Evolutionary conservation across 2,797 vertebrate species (phyloP).

Genomic region (Ctenochaetus hawaiiensis): DNA sequence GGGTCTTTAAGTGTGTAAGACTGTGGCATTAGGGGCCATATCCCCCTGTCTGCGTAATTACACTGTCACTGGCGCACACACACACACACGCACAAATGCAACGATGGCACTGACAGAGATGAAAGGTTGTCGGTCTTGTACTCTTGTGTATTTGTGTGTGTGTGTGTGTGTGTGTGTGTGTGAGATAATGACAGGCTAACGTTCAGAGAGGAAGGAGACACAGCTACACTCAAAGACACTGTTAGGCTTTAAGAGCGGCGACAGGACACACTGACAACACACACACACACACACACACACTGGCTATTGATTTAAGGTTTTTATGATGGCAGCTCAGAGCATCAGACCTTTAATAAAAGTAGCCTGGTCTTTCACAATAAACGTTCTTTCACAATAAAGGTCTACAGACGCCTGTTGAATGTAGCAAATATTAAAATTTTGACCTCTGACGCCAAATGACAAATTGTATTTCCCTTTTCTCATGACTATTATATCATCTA

Average conservation of each 20-base stretch:
- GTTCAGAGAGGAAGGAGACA: slow-evolving; percentile 78
- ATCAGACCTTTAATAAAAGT: slow-evolving; percentile 7
- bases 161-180: slow-evolving; percentile 53
- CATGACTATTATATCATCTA: not conserved
- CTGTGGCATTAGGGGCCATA: slow-evolving; percentile 82
- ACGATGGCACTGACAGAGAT: slow-evolving; percentile 79
- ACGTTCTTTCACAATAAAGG: slow-evolving; percentile 31
- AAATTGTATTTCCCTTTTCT: not conserved
- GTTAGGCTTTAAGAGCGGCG: slow-evolving; percentile 74
- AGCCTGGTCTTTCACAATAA: slow-evolving; percentile 22
- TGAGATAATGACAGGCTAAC: slow-evolving; percentile 80
- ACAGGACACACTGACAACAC: slow-evolving; percentile 68
- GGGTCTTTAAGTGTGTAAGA: slow-evolving; percentile 80
- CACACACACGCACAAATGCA: slow-evolving; percentile 46
- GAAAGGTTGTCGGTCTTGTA: slow-evolving; percentile 79
- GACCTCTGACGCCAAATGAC: not conserved
- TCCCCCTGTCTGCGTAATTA: slow-evolving; percentile 82
- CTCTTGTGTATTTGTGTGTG: slow-evolving; percentile 45
- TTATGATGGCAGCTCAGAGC: not conserved
- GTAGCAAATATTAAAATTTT: not conserved
- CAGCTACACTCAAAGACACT: slow-evolving; percentile 70
- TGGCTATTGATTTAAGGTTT: slow-evolving; percentile 44
- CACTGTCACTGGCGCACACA: slow-evolving; percentile 72
- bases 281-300: slow-evolving; percentile 36
- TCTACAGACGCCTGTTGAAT: not conserved